These are phyloP conservation scores for Chaetura pelagica DNA, from an alignment of 2,113 vertebrate species.

Conservation along the genomic window DNA sequence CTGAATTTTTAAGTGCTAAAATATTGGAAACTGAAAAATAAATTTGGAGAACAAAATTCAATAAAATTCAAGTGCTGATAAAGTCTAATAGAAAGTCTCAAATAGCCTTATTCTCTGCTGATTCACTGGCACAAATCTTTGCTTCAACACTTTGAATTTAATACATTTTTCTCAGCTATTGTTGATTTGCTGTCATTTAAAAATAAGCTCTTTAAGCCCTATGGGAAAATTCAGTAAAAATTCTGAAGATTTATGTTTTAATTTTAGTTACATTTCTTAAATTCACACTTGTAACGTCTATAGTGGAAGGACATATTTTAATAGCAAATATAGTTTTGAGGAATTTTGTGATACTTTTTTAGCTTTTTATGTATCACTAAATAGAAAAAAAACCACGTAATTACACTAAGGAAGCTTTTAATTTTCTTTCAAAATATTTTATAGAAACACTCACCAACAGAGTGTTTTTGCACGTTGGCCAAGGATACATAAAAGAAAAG, in stretches of 20 bases:
- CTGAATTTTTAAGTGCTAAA: not conserved
- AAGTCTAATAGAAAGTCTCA: not conserved
- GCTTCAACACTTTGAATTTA: constrained; percentile 39
- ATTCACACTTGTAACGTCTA: not conserved
- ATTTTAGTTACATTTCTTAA: not conserved
- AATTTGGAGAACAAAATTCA: not conserved
- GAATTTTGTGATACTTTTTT: not conserved
- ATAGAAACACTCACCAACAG: not conserved
- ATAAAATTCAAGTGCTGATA: not conserved
- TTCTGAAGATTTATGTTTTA: not conserved
- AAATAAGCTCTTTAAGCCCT: constrained; percentile 10
- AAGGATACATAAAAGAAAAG: not conserved
- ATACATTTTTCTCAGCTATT: not conserved
- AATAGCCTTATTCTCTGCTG: not conserved
- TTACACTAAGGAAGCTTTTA: not conserved
- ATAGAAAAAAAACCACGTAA: not conserved
- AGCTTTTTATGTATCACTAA: not conserved
- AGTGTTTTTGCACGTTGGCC: not conserved
- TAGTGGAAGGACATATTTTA: not conserved
- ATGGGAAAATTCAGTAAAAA: not conserved
- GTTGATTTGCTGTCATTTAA: constrained; percentile 29
- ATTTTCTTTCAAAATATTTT: not conserved
- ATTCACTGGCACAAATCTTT: constrained; percentile 1
- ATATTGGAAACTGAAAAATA: not conserved
- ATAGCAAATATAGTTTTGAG: not conserved